phyloP scores from a whole-genome alignment of 2,888 invertebrate genomes.

The Odontomyia ornata region DNA sequence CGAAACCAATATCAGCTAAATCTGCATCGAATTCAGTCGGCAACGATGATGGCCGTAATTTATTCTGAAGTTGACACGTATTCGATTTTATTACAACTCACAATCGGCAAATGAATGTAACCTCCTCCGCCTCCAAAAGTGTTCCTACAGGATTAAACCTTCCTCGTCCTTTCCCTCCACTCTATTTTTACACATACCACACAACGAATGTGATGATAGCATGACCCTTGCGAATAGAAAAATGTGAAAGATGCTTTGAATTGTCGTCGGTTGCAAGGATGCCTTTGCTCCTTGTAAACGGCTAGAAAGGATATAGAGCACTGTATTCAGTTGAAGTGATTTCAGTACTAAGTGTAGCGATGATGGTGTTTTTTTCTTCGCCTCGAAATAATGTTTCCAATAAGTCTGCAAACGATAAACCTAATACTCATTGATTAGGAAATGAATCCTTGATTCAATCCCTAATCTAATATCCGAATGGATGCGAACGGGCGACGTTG shows the following conservation, averaged over 20 bases:
- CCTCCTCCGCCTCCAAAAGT: not conserved
- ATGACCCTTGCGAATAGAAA: not conserved
- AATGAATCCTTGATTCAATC: conserved; percentile 40
- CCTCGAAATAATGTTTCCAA: conserved; percentile 14
- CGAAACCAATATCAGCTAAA: too few relatives aligned
- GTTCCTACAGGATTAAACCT: not conserved
- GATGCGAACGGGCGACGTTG: not conserved
- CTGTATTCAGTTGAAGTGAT: not conserved
- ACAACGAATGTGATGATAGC: not conserved
- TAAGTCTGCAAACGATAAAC: conserved; percentile 27
- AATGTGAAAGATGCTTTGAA: not conserved
- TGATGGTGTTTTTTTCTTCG: not conserved
- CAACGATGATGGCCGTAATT: conserved; percentile 8
- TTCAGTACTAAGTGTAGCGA: not conserved
- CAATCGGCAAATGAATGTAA: conserved; percentile 15
- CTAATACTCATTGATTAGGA: conserved; percentile 38
- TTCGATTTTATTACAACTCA: conserved; percentile 29
- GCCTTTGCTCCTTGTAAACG: not conserved
- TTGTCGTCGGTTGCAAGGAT: not conserved
- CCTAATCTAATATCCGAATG: conserved; percentile 28
- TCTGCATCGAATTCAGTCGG: not conserved
- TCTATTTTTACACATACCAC: not conserved
- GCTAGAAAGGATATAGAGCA: not conserved
- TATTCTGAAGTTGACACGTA: conserved; percentile 20
- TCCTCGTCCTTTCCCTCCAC: not conserved